Evolutionary conservation across 2,888 invertebrate genomes (phyloP), one percentile per base, ranked within the genome.

Genomic region (Epiperipatus broadwayi): DNA sequence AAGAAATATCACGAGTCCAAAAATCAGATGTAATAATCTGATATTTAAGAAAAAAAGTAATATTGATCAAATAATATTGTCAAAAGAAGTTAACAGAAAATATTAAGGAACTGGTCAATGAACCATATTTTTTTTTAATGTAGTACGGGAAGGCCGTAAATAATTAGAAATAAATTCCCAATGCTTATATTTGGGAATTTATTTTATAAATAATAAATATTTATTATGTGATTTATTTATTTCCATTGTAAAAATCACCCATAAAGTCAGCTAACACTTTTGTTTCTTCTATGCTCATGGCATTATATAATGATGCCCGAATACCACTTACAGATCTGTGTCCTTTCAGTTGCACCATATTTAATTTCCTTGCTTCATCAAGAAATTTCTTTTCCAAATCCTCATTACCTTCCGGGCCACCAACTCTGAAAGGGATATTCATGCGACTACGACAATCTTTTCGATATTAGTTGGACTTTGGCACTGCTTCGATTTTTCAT

Each of bases 301-400:
- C 93, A 53, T 97, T 97, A 65, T 93, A 97, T 2, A 93, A 66
- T 0, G 93, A 93, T 3, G 81, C 89, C 35, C 95, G 71, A 41
- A 97, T 81, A 21, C 97, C 95, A 25, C 95, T 95, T 31, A 95
- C 91, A 29, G 75, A 75, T 52, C 85, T 78, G 64, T 95, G 95
- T 38, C 95, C 97, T 61, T 95, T 93, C 21, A 93, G 63, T 52
- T 85, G 84, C 43, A 83, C 71, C 68, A 91, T 76, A 33, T 73
- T 71, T 14, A 68, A 59, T 31, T 72, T 68, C 48, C 73, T 73
- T 8, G 93, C 83, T 39, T 78, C 77, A 42, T 74, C 69, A 27
- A 95, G 55, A 52, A 97, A 97, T 49, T 75, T 68, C 50, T 76
- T 76, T 58, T 95, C 93, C 36, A 91, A 57, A 1, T 66, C 67